These are phyloP conservation scores for Poecilus cupreus DNA, from an alignment of 2,888 invertebrate genomes.

Conservation along the genomic window DNA sequence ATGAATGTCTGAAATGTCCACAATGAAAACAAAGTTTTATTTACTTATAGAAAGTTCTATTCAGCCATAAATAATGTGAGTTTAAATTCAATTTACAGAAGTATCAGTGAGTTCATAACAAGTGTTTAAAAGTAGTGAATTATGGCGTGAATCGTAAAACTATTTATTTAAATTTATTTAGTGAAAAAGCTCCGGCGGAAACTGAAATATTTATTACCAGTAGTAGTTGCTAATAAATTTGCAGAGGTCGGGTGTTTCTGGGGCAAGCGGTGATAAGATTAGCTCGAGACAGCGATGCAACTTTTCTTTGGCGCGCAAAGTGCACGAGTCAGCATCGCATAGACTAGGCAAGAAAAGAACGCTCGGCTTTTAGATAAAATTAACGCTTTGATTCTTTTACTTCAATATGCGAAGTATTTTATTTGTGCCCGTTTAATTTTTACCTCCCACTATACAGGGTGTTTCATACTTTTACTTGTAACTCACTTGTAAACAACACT, in stretches of 20 bases:
- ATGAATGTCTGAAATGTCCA: too few relatives aligned
- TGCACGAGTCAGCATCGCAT: constrained; percentile 18
- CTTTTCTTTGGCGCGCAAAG: constrained; percentile 17
- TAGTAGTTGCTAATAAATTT: not conserved
- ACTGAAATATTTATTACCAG: constrained; percentile 19
- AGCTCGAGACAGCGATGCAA: constrained; percentile 19
- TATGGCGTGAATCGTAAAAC: not conserved
- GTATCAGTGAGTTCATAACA: too few relatives aligned
- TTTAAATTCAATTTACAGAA: not conserved
- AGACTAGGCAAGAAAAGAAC: not conserved
- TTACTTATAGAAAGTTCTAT: too few relatives aligned
- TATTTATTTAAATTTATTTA: constrained; percentile 34
- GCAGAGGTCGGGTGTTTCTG: not conserved
- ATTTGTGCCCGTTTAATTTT: not conserved
- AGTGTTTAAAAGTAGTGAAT: too few relatives aligned
- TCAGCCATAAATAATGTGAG: too few relatives aligned
- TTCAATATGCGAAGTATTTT: not conserved
- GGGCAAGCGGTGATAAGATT: constrained; percentile 17
- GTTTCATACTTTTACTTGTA: too few relatives aligned
- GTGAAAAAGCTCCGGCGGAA: not conserved
- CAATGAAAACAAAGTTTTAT: too few relatives aligned
- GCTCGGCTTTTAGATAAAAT: not conserved
- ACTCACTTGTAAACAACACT: too few relatives aligned
- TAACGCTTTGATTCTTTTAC: not conserved
- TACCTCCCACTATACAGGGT: too few relatives aligned